These are phyloP conservation scores for Apodemus speciosus DNA, from an alignment of 2,113 vertebrate genomes.

Conservation along the genomic window DNA sequence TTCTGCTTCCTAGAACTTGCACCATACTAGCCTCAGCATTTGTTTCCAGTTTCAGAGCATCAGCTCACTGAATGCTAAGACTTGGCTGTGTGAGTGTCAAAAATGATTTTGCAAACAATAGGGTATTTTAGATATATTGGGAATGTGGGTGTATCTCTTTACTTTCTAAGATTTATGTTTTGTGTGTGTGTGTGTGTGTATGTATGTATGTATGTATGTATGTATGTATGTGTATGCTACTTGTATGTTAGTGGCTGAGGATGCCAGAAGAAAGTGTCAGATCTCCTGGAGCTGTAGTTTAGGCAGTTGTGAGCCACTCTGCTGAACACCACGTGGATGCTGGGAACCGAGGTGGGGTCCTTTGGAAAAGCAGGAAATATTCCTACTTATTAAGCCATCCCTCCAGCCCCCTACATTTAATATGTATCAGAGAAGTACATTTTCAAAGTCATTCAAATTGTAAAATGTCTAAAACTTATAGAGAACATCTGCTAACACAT, in stretches of 20 bases:
- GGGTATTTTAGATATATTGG: not conserved
- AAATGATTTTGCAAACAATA: slow-evolving; percentile 13
- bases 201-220: not conserved
- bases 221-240: not conserved
- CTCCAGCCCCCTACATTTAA: slow-evolving; percentile 1
- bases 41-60: not conserved
- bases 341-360: not conserved
- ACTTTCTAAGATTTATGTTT: not conserved
- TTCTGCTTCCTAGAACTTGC: not conserved
- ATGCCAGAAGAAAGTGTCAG: not conserved
- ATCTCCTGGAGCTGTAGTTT: not conserved
- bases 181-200: not conserved
- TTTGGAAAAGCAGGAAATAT: not conserved
- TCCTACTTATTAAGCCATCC: not conserved
- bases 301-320: not conserved
- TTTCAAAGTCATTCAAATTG: slow-evolving; percentile 40
- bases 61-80: not conserved
- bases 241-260: not conserved
- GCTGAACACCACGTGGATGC: not conserved
- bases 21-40: not conserved
- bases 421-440: not conserved
- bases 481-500: not conserved
- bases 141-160: not conserved
- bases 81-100: not conserved
- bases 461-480: not conserved